These are phyloP conservation scores for Brachyptera putata DNA, from an alignment of 2,888 invertebrate species.

Conservation along the genomic window DNA sequence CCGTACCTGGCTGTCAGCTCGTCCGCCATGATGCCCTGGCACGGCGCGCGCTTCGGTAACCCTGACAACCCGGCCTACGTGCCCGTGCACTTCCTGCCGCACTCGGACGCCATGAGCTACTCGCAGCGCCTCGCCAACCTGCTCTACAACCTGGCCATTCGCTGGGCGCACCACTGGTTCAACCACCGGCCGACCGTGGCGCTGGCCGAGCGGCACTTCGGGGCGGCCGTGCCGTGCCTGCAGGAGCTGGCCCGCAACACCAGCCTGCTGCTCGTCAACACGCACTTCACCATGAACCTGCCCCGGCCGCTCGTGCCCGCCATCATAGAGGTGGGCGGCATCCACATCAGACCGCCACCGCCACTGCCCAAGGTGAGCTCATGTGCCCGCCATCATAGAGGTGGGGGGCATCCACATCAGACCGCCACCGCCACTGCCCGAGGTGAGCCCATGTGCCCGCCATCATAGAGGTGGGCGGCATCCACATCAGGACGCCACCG, in stretches of 20 bases:
- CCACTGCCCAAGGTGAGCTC: slow-evolving; percentile 20
- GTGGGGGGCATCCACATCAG: no score
- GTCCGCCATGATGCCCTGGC: slow-evolving; percentile 57
- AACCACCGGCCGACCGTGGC: slow-evolving; percentile 8
- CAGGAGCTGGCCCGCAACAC: slow-evolving; percentile 22
- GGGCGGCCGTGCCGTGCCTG: slow-evolving; percentile 20
- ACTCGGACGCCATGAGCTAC: slow-evolving; percentile 27
- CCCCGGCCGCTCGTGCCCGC: slow-evolving; percentile 24
- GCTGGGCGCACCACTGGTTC: slow-evolving; percentile 7
- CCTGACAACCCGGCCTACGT: slow-evolving; percentile 57
- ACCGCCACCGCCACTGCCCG: no score
- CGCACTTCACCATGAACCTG: slow-evolving; percentile 21
- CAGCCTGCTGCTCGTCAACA: slow-evolving; percentile 24
- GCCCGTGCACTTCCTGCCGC: slow-evolving; percentile 46
- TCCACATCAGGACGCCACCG: no score
- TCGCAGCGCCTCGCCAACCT: slow-evolving; percentile 20
- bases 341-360: slow-evolving; percentile 19
- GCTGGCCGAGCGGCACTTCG: slow-evolving; percentile 20
- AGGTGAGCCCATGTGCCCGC: no score
- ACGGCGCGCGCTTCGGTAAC: slow-evolving; percentile 53
- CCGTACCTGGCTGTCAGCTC: slow-evolving; percentile 54
- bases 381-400: no score
- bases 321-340: slow-evolving; percentile 27
- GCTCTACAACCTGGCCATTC: not conserved
- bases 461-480: no score